These are phyloP conservation scores for Rhinella marina DNA, from an alignment of 2,797 vertebrate species.

Conservation along the genomic window DNA sequence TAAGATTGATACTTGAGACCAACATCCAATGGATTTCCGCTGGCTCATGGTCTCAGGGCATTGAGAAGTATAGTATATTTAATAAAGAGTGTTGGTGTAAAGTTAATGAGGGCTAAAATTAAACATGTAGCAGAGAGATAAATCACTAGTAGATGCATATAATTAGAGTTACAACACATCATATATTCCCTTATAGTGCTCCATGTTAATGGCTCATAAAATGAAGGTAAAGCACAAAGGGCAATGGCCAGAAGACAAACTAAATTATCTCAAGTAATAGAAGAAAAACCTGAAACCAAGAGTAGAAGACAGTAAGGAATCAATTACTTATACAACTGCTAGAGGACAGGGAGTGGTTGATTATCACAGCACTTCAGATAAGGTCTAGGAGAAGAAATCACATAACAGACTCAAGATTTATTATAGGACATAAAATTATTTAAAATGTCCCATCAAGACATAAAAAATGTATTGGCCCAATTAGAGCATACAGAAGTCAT, in stretches of 20 bases:
- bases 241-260: conserved; percentile 19
- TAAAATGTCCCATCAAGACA: no score
- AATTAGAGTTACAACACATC: conserved; percentile 55
- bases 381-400: neutral
- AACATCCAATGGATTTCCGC: neutral
- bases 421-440: no score
- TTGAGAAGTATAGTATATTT: conserved; percentile 48
- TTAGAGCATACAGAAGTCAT: no score
- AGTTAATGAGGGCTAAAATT: conserved; percentile 62
- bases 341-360: neutral
- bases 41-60: conserved; percentile 8
- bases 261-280: conserved; percentile 16
- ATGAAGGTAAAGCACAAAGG: conserved; percentile 40
- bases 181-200: conserved; percentile 51
- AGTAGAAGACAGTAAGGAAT: neutral
- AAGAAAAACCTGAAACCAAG: conserved; percentile 9
- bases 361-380: neutral
- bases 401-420: neutral
- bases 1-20: neutral
- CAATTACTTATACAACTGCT: conserved; percentile 8
- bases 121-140: conserved; percentile 53
- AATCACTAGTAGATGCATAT: conserved; percentile 40
- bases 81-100: conserved; percentile 58
- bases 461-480: no score
- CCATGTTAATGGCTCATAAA: conserved; percentile 55